These are phyloP conservation scores for Hippocampus kuda DNA, from an alignment of 2,797 vertebrate genomes.

Conservation along the genomic window DNA sequence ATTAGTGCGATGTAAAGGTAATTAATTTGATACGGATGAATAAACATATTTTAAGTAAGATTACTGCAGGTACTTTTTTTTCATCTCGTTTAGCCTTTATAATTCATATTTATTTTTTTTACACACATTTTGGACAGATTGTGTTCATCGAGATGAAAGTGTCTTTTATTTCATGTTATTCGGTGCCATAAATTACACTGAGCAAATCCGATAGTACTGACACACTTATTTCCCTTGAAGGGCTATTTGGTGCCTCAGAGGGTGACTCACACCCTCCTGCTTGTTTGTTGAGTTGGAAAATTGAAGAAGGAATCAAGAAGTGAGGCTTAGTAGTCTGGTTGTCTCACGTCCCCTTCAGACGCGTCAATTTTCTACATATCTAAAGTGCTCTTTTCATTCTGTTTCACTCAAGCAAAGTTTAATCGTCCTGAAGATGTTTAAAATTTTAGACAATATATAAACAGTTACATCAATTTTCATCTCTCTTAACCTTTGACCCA, in stretches of 20 bases:
- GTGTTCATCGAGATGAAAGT: neutral
- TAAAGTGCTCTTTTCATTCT: neutral
- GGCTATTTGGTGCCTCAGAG: neutral
- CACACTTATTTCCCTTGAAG: neutral
- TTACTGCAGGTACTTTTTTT: neutral
- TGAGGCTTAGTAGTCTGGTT: neutral
- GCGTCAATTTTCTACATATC: neutral
- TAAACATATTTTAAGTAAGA: neutral
- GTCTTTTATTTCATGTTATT: neutral
- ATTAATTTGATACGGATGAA: neutral
- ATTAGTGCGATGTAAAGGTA: neutral
- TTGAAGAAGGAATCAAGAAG: neutral
- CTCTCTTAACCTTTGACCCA: neutral
- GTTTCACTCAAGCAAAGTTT: neutral
- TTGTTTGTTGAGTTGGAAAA: neutral
- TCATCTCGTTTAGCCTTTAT: neutral
- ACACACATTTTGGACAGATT: neutral
- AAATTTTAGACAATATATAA: neutral
- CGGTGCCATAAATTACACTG: neutral
- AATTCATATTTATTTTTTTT: neutral
- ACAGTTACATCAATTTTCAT: neutral
- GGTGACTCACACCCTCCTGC: neutral
- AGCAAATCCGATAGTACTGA: constrained; percentile 3
- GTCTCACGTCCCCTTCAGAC: neutral
- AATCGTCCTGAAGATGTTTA: neutral